phyloP scores from a whole-genome alignment of 23 tunicate genomes.

The Styela plicata region DNA sequence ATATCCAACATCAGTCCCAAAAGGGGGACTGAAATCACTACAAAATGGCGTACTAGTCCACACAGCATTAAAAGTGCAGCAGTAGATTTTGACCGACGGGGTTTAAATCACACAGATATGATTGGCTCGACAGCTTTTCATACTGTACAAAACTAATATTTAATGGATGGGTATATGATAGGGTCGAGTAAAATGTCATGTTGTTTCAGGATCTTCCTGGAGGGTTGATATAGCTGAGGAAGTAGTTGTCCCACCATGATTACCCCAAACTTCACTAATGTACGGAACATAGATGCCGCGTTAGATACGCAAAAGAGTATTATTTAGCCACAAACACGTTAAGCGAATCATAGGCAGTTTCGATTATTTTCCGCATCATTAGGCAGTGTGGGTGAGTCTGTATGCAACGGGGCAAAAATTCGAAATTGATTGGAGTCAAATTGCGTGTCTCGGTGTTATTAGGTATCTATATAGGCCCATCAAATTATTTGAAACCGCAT shows the following conservation, averaged over 20 bases:
- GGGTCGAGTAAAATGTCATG: neutral
- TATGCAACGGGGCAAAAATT: neutral
- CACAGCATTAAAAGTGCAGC: neutral
- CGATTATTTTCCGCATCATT: slow-evolving; percentile 34
- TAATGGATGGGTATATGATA: neutral
- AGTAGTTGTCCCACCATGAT: neutral
- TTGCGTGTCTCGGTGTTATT: neutral
- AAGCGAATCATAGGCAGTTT: slow-evolving; percentile 29
- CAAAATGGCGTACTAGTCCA: neutral
- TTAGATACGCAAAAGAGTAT: slow-evolving; percentile 6
- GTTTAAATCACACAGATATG: neutral
- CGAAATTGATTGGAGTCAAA: slow-evolving; percentile 17
- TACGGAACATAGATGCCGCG: neutral
- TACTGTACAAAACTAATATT: neutral
- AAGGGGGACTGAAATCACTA: neutral
- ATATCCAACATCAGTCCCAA: too few species aligned
- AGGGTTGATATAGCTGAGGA: neutral
- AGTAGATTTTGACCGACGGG: neutral
- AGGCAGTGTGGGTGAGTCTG: slow-evolving; percentile 22
- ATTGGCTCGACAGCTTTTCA: neutral
- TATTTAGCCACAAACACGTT: slow-evolving; percentile 33
- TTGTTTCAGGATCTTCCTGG: neutral
- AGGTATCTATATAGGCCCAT: neutral
- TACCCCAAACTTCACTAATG: slow-evolving; percentile 17
- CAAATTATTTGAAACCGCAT: slow-evolving; percentile 1